Evolutionary conservation across 1,140 invertebrate species (phyloP).

Genomic region (Polypedilum vanderplanki): DNA sequence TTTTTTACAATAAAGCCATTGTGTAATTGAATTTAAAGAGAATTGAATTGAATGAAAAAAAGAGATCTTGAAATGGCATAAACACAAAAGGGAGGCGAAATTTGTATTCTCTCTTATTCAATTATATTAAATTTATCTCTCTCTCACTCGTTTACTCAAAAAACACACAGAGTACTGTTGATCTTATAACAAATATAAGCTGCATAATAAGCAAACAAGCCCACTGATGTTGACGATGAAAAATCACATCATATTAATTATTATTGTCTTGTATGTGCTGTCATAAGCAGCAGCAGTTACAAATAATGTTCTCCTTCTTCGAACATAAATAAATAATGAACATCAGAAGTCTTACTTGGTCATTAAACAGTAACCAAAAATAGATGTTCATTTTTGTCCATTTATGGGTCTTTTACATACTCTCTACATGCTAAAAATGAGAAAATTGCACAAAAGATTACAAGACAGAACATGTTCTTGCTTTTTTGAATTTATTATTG

Average conservation of each 20-base stretch:
- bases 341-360: neutral
- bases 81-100: neutral
- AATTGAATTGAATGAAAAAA: neutral
- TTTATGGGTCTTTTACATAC: neutral
- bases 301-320: neutral
- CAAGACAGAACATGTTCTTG: too few relatives aligned
- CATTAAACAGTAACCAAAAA: slow-evolving; percentile 12
- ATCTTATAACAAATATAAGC: neutral
- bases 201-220: slow-evolving; percentile 5
- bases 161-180: too few relatives aligned
- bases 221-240: slow-evolving; percentile 16
- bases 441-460: too few relatives aligned
- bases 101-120: neutral
- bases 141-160: too few relatives aligned
- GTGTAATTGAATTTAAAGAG: neutral
- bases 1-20: neutral
- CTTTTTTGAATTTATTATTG: too few relatives aligned
- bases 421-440: too few relatives aligned
- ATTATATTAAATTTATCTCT: neutral
- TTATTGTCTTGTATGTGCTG: neutral
- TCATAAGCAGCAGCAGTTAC: neutral
- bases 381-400: neutral
- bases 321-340: neutral
- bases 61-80: neutral
- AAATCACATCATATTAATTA: slow-evolving; percentile 19